Conservation (phyloP, 2,888 invertebrate genomes). For the Eremobia ochroleuca region DNA sequence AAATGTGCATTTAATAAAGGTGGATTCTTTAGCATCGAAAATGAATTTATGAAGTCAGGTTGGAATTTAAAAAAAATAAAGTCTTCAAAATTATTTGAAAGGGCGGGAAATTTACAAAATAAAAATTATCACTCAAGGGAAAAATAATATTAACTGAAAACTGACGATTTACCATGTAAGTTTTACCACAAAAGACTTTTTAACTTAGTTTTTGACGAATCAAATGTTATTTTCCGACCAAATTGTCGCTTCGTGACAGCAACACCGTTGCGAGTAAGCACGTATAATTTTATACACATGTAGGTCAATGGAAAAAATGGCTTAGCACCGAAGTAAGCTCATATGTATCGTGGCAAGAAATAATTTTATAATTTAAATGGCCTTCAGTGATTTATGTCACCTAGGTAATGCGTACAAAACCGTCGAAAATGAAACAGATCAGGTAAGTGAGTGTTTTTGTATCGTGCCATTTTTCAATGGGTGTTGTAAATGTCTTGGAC, state of each 20-base stretch:
- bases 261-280: conserved; percentile 86
- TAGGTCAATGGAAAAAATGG: conserved; percentile 91
- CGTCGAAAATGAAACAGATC: conserved; percentile 90
- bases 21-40: not conserved
- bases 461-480: conserved; percentile 80
- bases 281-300: conserved; percentile 89
- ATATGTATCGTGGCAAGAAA: conserved; percentile 90
- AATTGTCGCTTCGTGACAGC: conserved; percentile 77
- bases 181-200: conserved; percentile 50
- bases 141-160: conserved; percentile 53
- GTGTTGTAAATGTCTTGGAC: conserved; percentile 88
- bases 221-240: conserved; percentile 53
- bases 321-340: conserved; percentile 87
- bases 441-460: conserved; percentile 86
- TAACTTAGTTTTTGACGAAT: conserved; percentile 17
- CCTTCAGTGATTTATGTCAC: conserved; percentile 91
- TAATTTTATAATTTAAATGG: conserved; percentile 90
- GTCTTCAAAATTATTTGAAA: conserved; percentile 64
- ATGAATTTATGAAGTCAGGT: conserved; percentile 22
- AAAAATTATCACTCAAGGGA: conserved; percentile 43
- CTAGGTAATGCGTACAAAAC: conserved; percentile 89
- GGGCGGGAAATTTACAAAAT: conserved; percentile 79
- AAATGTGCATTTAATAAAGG: not conserved
- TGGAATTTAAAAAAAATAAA: conserved; percentile 64
- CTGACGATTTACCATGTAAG: conserved; percentile 68